phyloP scores from a whole-genome alignment of 1,140 invertebrate species.

The Cydia pomonella region DNA sequence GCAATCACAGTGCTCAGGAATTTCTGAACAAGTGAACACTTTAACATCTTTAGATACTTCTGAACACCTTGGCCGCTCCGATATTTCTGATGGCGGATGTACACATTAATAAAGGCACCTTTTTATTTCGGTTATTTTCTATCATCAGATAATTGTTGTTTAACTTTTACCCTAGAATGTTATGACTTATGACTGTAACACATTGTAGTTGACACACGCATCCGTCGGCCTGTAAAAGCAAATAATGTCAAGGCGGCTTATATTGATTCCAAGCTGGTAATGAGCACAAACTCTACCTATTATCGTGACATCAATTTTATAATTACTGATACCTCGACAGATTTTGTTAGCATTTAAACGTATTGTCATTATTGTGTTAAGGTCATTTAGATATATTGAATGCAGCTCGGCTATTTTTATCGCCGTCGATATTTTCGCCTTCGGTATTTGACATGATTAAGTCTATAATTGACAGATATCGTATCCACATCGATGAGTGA shows the following conservation, averaged over 20 bases:
- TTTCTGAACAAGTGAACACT: too few species aligned
- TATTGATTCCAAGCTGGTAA: conserved; percentile 63
- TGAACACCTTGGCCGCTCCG: too few species aligned
- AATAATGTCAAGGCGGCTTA: conserved; percentile 66
- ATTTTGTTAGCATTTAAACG: conserved; percentile 12
- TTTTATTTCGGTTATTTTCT: neutral
- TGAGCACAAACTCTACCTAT: conserved; percentile 48
- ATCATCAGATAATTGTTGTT: conserved; percentile 5
- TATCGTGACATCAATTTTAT: conserved; percentile 30
- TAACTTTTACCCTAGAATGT: conserved; percentile 39
- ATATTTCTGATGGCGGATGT: too few species aligned
- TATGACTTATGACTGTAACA: conserved; percentile 51
- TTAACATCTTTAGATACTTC: too few species aligned
- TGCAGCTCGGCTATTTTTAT: neutral
- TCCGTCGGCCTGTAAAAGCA: conserved; percentile 58
- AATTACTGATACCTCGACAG: conserved; percentile 19
- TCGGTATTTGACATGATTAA: too few species aligned
- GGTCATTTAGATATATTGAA: conserved; percentile 3
- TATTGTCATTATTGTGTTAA: conserved; percentile 25
- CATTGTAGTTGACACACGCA: conserved; percentile 51
- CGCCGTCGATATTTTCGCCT: neutral
- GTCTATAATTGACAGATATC: too few species aligned
- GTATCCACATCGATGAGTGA: too few species aligned
- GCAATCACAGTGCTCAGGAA: too few species aligned
- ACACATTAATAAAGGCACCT: too few species aligned